Conservation (phyloP, 2,113 vertebrate genomes). For the Bathybates hornii region DNA sequence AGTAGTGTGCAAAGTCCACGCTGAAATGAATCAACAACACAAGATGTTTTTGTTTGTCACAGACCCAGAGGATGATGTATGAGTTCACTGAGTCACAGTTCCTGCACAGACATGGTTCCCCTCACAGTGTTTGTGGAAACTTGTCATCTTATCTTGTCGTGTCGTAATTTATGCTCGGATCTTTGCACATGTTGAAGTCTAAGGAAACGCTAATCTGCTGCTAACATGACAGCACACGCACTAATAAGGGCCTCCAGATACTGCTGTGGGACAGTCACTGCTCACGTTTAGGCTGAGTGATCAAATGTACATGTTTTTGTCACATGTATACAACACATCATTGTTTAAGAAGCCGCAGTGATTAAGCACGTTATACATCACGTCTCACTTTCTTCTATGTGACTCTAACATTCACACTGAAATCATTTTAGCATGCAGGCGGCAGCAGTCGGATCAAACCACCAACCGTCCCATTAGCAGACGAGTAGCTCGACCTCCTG, state of each 20-base stretch:
- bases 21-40: background rate
- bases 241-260: background rate
- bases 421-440: background rate
- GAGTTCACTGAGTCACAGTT: background rate
- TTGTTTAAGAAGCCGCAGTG: background rate
- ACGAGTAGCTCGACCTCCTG: background rate
- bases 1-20: background rate
- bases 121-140: background rate
- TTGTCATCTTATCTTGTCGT: background rate
- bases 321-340: background rate
- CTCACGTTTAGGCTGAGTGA: background rate
- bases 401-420: background rate
- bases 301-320: background rate
- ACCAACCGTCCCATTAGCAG: background rate
- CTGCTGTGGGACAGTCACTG: background rate
- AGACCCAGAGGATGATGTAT: background rate
- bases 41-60: background rate
- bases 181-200: background rate
- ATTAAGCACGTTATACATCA: background rate
- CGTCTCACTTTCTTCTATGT: background rate
- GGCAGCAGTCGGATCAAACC: background rate
- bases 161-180: background rate
- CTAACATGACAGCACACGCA: background rate
- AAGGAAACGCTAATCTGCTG: background rate
- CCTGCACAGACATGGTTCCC: background rate